Evolutionary conservation across 2,888 invertebrate species (phyloP), one percentile per base, ranked within the genome.

Genomic region (Lysandra coridon): DNA sequence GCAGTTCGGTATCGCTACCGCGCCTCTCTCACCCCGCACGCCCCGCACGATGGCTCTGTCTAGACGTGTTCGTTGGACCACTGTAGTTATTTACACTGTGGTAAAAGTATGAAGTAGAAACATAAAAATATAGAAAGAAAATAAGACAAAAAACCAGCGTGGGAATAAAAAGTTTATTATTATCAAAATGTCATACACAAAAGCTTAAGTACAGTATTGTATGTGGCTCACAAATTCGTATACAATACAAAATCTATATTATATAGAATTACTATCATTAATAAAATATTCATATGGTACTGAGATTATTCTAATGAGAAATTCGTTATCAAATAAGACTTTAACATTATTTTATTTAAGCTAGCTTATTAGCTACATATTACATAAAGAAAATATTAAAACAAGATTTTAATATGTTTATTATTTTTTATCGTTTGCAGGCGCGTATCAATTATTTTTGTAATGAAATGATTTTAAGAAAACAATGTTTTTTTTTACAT

Each of bases 171-270:
- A 49, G 53, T 76, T 76, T 64, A 62, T 62, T 75, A 76, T n/a
- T 76, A 76, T 76, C 33, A 76, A 76, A 76, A 76, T 57, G 76
- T 76, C 10, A 53, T 76, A 57, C 76, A 76, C 76, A 76, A 76
- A 76, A 76, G 76, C 76, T 76, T 53, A 76, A 76, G 49, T 76
- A 76, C 76, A 76, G 49, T 76, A 57, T 44, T 44, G 49, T 75
- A 75, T 49, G n/a, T 76, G 7, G 76, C 57, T 76, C 53, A 57
- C 53, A 69, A 14, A 69, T 69, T 37, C 33, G 49, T 49, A 75
- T 75, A 76, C 76, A 76, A 33, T 76, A 76, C 49, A 53, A 17
- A 23, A 49, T 44, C 49, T 44, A 12, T 74, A 30, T 44, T 75
- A 49, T 12, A 44, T 14, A 76, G 12, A 49, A 49, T 1, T 6